Evolutionary conservation across 2,113 vertebrate genomes (phyloP), one percentile per base, ranked within the genome.

Genomic region (Gnathonemus longibarbis): DNA sequence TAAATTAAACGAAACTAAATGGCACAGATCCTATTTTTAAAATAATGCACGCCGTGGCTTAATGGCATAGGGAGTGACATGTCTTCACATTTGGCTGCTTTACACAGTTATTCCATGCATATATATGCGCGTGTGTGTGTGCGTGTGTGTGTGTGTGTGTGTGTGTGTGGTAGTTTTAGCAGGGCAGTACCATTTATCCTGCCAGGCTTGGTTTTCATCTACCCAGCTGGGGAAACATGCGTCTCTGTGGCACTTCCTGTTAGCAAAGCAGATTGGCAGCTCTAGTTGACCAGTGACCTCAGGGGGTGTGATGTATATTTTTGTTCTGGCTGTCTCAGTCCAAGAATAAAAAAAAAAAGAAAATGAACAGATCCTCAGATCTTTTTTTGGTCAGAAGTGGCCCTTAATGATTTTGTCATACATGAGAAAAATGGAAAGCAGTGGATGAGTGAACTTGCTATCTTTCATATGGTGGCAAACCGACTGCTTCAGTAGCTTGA

Each of bases 141-240:
- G n/a, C n/a, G n/a, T 66, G 49, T 89, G 88, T 90, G 90, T 93
- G 94, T 94, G 85, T 92, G 89, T 93, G 94, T 95, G 94, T 94
- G 24, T 53, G 50, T 84, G 85, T 90, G 85, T 74, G 70, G 19
- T 52, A 84, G 46, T 45, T 93, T 90, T 93, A 93, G 90, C 91
- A 94, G 77, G 66, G 27, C 31, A 17, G 48, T 53, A 77, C 88
- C 49, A 89, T 77, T 85, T 52, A 52, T 50, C 58, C 90, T 87
- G 90, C 88, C 88, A 70, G 87, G 91, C 93, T 91, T 94, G 94
- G 92, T 94, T 92, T 93, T 93, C 94, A 92, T 90, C 90, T 91
- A 92, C 93, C 92, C 94, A 94, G 94, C 93, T 94, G 94, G 93
- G 94, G 93, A 91, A 93, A 95, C 92, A 93, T 93, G 90, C 88